These are phyloP conservation scores for Pristis pectinata DNA, from an alignment of 2,797 vertebrate genomes.

Conservation along the genomic window DNA sequence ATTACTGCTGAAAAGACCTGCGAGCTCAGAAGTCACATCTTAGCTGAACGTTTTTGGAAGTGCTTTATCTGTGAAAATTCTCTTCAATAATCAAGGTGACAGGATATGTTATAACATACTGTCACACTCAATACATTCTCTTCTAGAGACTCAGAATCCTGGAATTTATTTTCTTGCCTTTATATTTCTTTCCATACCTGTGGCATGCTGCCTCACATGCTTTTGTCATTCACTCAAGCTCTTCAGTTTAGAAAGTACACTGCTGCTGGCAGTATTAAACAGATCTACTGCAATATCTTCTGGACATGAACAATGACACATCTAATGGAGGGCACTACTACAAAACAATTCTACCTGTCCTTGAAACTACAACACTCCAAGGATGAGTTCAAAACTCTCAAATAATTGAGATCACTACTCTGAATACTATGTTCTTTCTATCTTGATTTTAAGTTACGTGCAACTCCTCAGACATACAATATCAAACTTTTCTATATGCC, in stretches of 20 bases:
- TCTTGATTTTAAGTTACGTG: background rate
- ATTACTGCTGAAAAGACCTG: background rate
- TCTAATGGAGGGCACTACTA: background rate
- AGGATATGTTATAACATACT: background rate
- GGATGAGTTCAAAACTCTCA: background rate
- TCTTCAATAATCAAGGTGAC: background rate
- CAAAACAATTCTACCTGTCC: background rate
- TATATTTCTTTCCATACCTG: background rate
- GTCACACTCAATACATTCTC: too few species aligned
- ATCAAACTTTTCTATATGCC: background rate
- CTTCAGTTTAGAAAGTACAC: background rate
- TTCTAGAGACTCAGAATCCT: background rate
- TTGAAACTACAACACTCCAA: background rate
- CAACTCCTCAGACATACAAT: background rate
- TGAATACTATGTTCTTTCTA: background rate
- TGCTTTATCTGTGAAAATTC: background rate
- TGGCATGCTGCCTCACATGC: background rate
- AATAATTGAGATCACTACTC: background rate
- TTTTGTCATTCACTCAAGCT: background rate
- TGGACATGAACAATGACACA: background rate
- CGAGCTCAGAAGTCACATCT: background rate
- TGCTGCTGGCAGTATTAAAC: background rate
- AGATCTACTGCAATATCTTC: background rate
- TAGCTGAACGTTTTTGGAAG: background rate
- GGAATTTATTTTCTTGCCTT: background rate